Conservation (phyloP, 2,797 vertebrate species). For the Leuciscus waleckii region DNA sequence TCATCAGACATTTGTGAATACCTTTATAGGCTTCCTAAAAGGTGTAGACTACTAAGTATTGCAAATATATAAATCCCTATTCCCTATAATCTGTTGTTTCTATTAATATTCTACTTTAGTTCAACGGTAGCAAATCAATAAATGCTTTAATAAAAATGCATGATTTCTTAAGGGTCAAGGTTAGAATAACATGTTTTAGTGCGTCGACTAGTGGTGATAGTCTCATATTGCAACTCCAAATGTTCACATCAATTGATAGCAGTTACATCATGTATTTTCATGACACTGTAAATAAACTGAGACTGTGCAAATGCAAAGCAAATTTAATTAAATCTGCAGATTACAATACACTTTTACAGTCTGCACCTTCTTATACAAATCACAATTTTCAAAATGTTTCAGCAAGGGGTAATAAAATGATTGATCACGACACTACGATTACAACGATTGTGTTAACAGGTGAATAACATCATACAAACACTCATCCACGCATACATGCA, state of each 20-base stretch:
- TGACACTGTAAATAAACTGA: background rate
- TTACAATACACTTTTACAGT: conserved; percentile 73
- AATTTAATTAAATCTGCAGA: conserved; percentile 78
- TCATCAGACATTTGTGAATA: background rate
- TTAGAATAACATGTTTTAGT: background rate
- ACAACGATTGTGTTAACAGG: conserved; percentile 33
- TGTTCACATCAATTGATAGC: too few species aligned
- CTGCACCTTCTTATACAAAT: conserved; percentile 78
- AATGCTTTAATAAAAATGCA: background rate
- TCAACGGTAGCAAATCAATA: background rate
- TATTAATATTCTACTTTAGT: background rate
- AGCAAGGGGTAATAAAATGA: conserved; percentile 50
- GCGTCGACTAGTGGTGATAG: conserved; percentile 37
- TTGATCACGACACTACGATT: conserved; percentile 40
- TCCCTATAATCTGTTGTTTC: background rate
- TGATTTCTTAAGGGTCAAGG: background rate
- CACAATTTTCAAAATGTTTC: conserved; percentile 80
- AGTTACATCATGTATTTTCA: background rate
- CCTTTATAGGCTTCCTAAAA: background rate
- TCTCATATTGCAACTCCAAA: background rate
- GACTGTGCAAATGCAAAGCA: conserved; percentile 49
- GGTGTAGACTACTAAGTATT: background rate
- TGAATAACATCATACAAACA: conserved; percentile 60
- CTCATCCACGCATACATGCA: conserved; percentile 32
- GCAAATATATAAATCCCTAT: background rate